These are phyloP conservation scores for Apis laboriosa DNA, from an alignment of 1,140 invertebrate genomes.

Conservation along the genomic window DNA sequence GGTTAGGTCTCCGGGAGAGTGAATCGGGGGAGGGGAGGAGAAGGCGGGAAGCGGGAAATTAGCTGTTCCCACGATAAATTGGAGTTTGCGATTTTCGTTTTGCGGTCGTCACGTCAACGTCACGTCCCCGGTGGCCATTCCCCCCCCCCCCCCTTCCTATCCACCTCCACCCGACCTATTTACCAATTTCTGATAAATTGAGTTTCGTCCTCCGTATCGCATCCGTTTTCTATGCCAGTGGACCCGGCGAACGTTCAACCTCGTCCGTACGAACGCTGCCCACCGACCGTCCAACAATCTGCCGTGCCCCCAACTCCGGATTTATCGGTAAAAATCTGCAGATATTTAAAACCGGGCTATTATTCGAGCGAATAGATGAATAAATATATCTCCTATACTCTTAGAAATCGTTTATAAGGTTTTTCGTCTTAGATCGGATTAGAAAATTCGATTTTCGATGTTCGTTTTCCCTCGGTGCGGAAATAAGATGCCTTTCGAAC, in stretches of 20 bases:
- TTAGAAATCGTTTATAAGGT: neutral
- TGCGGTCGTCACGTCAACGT: slow-evolving; percentile 69
- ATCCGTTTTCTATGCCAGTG: neutral
- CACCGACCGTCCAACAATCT: too few relatives aligned
- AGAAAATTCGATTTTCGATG: slow-evolving; percentile 9
- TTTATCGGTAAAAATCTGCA: neutral
- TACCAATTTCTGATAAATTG: slow-evolving; percentile 71
- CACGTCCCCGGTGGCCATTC: slow-evolving; percentile 62
- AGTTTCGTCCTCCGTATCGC: slow-evolving; percentile 55
- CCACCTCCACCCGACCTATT: slow-evolving; percentile 54
- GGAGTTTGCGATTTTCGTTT: slow-evolving; percentile 70
- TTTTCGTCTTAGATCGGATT: neutral
- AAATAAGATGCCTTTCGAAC: neutral
- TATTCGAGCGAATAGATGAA: too few relatives aligned
- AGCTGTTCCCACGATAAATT: slow-evolving; percentile 69
- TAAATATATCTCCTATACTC: too few relatives aligned
- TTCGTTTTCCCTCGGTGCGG: neutral
- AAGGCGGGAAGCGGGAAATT: slow-evolving; percentile 59
- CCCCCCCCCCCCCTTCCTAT: neutral
- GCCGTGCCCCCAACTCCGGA: neutral
- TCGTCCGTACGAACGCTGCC: neutral
- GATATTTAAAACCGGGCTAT: neutral
- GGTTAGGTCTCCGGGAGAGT: neutral
- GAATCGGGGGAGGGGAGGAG: neutral
- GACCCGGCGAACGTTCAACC: slow-evolving; percentile 4